Conservation (phyloP, 2,888 invertebrate species). For the Drosophila koepferae region DNA sequence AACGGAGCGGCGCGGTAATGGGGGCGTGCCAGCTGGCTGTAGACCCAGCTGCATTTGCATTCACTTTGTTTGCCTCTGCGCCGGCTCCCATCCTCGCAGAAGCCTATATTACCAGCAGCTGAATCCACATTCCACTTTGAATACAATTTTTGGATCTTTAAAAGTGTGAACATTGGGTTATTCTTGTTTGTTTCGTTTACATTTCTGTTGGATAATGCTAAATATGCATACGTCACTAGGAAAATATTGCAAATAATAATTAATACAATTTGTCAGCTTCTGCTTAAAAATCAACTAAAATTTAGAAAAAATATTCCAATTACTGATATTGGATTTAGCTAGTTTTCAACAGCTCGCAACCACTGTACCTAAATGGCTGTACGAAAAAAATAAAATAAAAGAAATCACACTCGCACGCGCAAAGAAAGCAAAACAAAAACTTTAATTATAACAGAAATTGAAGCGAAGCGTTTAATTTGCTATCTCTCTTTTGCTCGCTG, state of each 20-base stretch:
- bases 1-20: constrained; percentile 4
- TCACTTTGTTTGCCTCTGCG: constrained; percentile 47
- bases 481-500: constrained; percentile 9
- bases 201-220: no score
- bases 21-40: constrained; percentile 18
- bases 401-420: background rate
- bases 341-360: background rate
- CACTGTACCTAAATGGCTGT: constrained; percentile 11
- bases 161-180: background rate
- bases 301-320: background rate
- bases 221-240: background rate
- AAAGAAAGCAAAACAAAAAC: constrained; percentile 9
- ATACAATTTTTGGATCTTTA: background rate
- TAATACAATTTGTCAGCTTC: background rate
- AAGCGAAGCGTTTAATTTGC: constrained; percentile 16
- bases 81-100: background rate
- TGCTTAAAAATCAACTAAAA: background rate
- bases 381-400: background rate
- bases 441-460: constrained; percentile 18
- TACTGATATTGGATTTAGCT: background rate
- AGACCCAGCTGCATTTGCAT: constrained; percentile 42
- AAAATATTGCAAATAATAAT: background rate
- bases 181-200: background rate
- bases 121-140: background rate
- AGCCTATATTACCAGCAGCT: background rate